Conservation (phyloP, 2,888 invertebrate genomes). For the Protophormia terraenovae region DNA sequence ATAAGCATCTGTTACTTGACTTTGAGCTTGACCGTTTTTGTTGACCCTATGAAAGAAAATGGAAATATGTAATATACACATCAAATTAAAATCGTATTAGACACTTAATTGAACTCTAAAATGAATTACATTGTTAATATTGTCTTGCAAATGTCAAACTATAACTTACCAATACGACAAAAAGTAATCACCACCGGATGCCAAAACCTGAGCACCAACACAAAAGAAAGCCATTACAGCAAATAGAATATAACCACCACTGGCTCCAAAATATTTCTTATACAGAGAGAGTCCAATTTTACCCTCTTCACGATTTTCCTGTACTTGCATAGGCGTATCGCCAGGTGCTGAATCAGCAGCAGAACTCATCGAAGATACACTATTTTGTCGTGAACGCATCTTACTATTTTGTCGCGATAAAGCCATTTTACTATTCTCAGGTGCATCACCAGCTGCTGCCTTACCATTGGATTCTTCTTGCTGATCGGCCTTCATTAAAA, state of each 20-base stretch:
- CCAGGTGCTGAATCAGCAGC: conserved; percentile 81
- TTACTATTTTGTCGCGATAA: conserved; percentile 75
- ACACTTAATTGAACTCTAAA: no score
- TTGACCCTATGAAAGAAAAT: no score
- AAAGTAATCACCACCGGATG: conserved; percentile 90
- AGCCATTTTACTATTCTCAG: conserved; percentile 69
- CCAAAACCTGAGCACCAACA: conserved; percentile 86
- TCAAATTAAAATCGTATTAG: no score
- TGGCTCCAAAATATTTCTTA: conserved; percentile 86
- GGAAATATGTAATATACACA: no score
- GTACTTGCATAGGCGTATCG: conserved; percentile 80
- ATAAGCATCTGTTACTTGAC: conserved; percentile 7
- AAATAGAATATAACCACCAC: conserved; percentile 85
- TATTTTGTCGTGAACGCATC: conserved; percentile 78
- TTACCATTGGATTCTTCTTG: conserved; percentile 76
- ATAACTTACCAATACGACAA: conserved; percentile 86
- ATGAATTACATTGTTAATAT: no score
- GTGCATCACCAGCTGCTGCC: conserved; percentile 64
- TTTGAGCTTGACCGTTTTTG: conserved; percentile 71
- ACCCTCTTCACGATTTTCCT: conserved; percentile 85
- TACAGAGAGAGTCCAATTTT: conserved; percentile 85
- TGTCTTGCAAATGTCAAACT: neutral
- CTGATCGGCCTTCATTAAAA: conserved; percentile 84
- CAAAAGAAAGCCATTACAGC: conserved; percentile 85
- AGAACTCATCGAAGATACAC: conserved; percentile 82